These are phyloP conservation scores for Eretmochelys imbricata DNA, from an alignment of 2,113 vertebrate genomes.

Conservation along the genomic window DNA sequence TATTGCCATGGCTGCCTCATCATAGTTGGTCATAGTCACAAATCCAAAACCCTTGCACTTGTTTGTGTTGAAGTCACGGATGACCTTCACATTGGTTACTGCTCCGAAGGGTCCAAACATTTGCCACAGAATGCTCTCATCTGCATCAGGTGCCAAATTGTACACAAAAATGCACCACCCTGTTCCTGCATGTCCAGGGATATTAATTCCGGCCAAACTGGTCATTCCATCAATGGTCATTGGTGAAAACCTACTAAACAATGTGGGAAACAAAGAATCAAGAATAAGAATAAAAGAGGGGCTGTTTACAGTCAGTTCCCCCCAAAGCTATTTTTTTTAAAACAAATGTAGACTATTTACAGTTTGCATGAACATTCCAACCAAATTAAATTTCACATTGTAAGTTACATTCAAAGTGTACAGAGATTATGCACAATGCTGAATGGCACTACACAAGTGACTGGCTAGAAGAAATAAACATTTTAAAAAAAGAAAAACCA, in stretches of 20 bases:
- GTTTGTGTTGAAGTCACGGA: conserved; percentile 99
- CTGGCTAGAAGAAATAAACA: conserved; percentile 41
- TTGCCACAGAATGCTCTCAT: conserved; percentile 99
- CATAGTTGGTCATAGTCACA: conserved; percentile 99
- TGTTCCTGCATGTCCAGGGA: conserved; percentile 95
- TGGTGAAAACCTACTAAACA: conserved; percentile 92
- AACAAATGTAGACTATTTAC: neutral
- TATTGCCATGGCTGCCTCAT: conserved; percentile 98
- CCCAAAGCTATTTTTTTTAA: neutral
- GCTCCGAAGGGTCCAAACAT: conserved; percentile 99
- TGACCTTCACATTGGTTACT: conserved; percentile 99
- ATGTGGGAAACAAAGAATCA: conserved; percentile 11
- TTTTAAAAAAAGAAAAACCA: conserved; percentile 52
- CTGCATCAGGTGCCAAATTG: conserved; percentile 97
- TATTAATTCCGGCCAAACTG: conserved; percentile 97
- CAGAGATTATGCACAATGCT: neutral
- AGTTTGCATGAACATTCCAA: neutral
- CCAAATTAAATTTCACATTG: neutral
- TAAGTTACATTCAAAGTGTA: fast-evolving
- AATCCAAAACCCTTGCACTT: conserved; percentile 99
- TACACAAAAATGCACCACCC: conserved; percentile 99
- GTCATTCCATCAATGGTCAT: conserved; percentile 99
- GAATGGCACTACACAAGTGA: neutral
- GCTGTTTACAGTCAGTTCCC: conserved; percentile 12
- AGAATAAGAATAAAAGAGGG: conserved; percentile 21